Conservation (phyloP, 2,797 vertebrate genomes). For the Syndactyla subalaris region DNA sequence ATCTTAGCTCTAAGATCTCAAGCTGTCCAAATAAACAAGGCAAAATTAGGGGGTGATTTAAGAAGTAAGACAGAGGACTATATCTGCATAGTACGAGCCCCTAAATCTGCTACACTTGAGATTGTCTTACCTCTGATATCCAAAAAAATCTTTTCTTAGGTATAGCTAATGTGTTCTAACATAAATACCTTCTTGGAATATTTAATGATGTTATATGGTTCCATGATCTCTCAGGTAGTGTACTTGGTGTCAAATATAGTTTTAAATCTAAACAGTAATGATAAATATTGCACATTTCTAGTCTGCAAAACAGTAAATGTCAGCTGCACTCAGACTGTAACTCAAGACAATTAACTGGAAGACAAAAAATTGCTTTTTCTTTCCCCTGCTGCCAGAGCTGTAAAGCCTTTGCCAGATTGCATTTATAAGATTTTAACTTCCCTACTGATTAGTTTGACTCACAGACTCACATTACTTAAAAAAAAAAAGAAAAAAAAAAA, state of each 20-base stretch:
- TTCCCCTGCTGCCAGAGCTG: constrained; percentile 22
- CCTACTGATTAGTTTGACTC: constrained; percentile 29
- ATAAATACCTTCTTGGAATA: not conserved
- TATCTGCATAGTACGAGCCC: not conserved
- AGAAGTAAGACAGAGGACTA: not conserved
- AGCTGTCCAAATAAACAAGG: not conserved
- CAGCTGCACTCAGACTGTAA: not conserved
- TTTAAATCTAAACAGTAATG: constrained; percentile 33
- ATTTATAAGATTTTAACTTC: constrained; percentile 55
- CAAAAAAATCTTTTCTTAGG: not conserved
- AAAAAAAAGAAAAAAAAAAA: constrained; percentile 57
- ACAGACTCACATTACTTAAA: constrained; percentile 40
- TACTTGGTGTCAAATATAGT: not conserved
- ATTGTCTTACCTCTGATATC: not conserved
- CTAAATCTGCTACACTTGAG: not conserved
- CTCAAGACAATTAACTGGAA: constrained; percentile 47
- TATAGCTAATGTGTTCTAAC: not conserved
- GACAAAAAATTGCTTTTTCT: constrained; percentile 32
- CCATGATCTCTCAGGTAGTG: not conserved
- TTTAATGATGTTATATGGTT: not conserved
- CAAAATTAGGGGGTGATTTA: not conserved
- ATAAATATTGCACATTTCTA: constrained; percentile 18
- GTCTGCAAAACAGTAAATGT: constrained; percentile 34
- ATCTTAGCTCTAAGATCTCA: not conserved
- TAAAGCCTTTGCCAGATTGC: constrained; percentile 50